Base-by-base conservation (phyloP, 1,140 invertebrate species). In the Papilio polyxenes region DNA sequence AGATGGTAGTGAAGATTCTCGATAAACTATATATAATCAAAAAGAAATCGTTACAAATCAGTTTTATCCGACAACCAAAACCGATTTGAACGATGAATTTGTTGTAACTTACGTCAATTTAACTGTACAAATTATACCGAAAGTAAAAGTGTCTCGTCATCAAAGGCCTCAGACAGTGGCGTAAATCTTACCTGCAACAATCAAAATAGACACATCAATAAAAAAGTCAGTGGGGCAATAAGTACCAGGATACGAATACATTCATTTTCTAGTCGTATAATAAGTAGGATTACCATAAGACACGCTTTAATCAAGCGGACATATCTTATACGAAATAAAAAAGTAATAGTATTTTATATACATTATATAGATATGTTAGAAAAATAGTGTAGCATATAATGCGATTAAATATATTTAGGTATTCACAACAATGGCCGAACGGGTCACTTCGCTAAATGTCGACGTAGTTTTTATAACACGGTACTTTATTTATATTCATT, bases 121-220 rank as follows among this genome's bases (percentile, higher is more conserved):
- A 40, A 79, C 15, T 40, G 80, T 49, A 31, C 83, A 81, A 83
- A 31, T 49, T 10, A 65, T 77, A 48, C 80, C 81, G 83, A 89
- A 89, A 87, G 83, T 87, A 89, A 89, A 89, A 87, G 84, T 88
- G 82, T 84, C 83, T 83, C 82, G 86, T 82, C 80, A 51, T 37
- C 75, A 75, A 77, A 79, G 51, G 84, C 40, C 56, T 86, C 74
- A 85, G 40, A 88, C 84, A 86, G 82, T 82, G 49, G 75, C 79
- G 80, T 86, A 81, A 89, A 86, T 85, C 83, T 88, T 90, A 88
- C 88, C 87, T 86, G 85, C 31, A 89, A 88, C 82, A 86, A 88
- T 86, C 31, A 81, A 84, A 86, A 72, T 76, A 87, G 81, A 85
- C 53, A 86, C 83, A 84, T 88, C 44, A 87, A 86, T 87, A 86